These are phyloP conservation scores for Ametastegia equiseti DNA, from an alignment of 2,888 invertebrate genomes.

Conservation along the genomic window DNA sequence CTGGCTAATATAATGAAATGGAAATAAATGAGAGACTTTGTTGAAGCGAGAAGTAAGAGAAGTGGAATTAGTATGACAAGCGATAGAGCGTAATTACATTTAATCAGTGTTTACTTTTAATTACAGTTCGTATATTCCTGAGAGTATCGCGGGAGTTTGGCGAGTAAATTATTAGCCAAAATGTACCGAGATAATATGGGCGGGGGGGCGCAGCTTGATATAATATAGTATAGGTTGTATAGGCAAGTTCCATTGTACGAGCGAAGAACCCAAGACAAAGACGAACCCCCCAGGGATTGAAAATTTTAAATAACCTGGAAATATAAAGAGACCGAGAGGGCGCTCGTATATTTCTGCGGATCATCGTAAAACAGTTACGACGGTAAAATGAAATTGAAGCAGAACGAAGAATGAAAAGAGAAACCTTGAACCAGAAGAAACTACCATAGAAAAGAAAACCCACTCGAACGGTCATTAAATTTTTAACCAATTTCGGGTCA, in stretches of 20 bases:
- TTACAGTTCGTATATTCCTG: not conserved
- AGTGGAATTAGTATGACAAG: not conserved
- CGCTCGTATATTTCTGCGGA: conserved; percentile 29
- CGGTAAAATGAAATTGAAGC: conserved; percentile 21
- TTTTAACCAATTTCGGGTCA: not conserved
- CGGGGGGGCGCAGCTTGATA: not conserved
- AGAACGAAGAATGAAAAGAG: not conserved
- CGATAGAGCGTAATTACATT: not conserved
- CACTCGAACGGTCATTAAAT: not conserved
- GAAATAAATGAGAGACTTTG: too few species aligned
- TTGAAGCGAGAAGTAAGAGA: too few species aligned
- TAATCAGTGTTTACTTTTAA: conserved; percentile 28
- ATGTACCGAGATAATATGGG: not conserved
- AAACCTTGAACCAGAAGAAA: conserved; percentile 7
- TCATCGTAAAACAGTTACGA: conserved; percentile 38
- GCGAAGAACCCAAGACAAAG: conserved; percentile 13
- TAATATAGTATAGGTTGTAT: not conserved
- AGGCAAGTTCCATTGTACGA: not conserved
- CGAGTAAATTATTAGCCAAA: not conserved
- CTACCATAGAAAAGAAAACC: conserved; percentile 18
- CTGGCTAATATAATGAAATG: not conserved
- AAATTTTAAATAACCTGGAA: conserved; percentile 37
- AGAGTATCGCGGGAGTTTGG: not conserved
- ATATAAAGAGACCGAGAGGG: conserved; percentile 22
- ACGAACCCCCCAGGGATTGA: conserved; percentile 23